Evolutionary conservation across 1,140 invertebrate genomes (phyloP).

Genomic region (Paraescarpia echinospica): DNA sequence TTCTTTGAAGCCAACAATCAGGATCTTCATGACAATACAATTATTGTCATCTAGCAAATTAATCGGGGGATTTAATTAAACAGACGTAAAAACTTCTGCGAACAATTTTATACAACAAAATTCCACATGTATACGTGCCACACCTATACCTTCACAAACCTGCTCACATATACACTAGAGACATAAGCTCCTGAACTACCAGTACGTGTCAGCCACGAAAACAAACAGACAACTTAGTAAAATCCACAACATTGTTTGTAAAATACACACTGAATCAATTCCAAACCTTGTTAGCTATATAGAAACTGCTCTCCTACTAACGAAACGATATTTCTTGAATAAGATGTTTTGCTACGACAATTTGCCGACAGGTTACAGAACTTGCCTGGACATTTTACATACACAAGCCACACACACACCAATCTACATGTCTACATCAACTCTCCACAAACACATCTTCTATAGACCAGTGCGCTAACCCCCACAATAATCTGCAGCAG

Average conservation of each 20-base stretch:
- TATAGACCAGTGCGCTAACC: not conserved
- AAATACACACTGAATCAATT: not conserved
- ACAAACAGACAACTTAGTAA: not conserved
- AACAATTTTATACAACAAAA: not conserved
- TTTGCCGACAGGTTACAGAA: not conserved
- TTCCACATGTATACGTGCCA: not conserved
- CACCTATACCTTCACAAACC: not conserved
- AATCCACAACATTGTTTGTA: not conserved
- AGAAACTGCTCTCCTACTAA: not conserved
- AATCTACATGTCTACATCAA: not conserved
- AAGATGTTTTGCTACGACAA: not conserved
- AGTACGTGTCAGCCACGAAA: not conserved
- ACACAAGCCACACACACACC: not conserved
- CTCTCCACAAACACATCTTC: no score
- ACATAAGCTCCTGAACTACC: not conserved
- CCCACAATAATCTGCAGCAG: not conserved
- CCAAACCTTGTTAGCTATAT: not conserved
- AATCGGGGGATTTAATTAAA: not conserved
- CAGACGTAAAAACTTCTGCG: not conserved
- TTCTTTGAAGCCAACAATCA: not conserved
- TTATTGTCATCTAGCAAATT: not conserved
- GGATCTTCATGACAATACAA: not conserved
- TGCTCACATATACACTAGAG: not conserved
- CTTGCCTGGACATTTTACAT: not conserved
- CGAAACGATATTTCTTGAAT: not conserved